Conservation (phyloP, 1,140 invertebrate genomes). For the Drosophila pectinifera region DNA sequence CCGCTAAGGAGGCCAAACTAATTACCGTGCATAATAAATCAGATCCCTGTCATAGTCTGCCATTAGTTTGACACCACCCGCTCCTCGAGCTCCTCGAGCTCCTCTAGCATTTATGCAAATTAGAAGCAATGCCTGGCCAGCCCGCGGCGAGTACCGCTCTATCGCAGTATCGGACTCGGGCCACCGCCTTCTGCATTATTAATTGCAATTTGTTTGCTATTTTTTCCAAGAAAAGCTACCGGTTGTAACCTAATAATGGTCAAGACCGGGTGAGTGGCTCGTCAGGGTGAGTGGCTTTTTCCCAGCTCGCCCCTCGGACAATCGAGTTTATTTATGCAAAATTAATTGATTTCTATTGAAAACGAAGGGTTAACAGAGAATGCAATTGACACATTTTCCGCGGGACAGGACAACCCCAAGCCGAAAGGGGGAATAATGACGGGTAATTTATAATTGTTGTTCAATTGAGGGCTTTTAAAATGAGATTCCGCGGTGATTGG, state of each 20-base stretch:
- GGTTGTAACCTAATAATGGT: constrained; percentile 59
- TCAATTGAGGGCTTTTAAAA: constrained; percentile 36
- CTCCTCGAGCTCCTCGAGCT: constrained; percentile 28
- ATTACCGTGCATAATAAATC: constrained; percentile 80
- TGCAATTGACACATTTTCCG: constrained; percentile 66
- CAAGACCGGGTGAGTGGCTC: constrained; percentile 22
- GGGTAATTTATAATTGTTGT: constrained; percentile 63
- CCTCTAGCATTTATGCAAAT: constrained; percentile 78
- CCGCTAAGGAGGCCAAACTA: constrained; percentile 77
- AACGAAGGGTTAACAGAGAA: constrained; percentile 34
- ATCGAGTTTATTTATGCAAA: constrained; percentile 71
- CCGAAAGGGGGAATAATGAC: constrained; percentile 9
- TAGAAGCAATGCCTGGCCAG: constrained; percentile 38
- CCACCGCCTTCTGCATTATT: constrained; percentile 65
- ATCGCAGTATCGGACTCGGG: constrained; percentile 23
- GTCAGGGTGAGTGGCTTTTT: constrained; percentile 2
- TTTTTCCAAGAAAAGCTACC: constrained; percentile 61
- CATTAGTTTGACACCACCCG: constrained; percentile 72
- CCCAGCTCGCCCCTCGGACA: constrained; percentile 13
- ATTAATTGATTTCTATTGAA: constrained; percentile 80
- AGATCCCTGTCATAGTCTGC: constrained; percentile 74
- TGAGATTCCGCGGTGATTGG: constrained; percentile 34
- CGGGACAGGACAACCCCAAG: background rate
- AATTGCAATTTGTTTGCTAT: constrained; percentile 76
- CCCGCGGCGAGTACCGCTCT: constrained; percentile 7